Evolutionary conservation across 2,888 invertebrate species (phyloP).

Genomic region (Platycnemis pennipes): DNA sequence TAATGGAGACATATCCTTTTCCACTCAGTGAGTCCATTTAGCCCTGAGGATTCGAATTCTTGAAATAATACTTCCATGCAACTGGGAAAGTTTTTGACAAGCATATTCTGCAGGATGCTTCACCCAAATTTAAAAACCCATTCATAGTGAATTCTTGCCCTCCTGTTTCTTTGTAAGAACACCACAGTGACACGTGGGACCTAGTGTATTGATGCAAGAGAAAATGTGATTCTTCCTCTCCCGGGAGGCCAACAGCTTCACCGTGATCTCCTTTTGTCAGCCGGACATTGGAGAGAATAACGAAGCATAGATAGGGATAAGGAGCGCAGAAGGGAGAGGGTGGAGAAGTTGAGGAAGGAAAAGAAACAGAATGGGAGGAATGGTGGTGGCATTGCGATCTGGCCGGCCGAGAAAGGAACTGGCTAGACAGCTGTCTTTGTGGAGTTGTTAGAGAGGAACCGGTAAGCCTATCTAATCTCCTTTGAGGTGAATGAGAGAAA

Average conservation of each 20-base stretch:
- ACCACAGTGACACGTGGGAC: neutral
- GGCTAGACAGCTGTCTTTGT: conserved; percentile 66
- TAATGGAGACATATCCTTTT: too few species aligned
- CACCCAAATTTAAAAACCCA: neutral
- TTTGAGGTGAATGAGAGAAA: conserved; percentile 65
- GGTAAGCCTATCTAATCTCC: conserved; percentile 68
- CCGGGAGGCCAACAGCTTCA: neutral
- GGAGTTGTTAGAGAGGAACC: conserved; percentile 67
- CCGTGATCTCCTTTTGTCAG: neutral
- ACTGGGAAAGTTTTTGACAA: neutral
- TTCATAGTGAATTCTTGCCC: neutral
- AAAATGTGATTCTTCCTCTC: neutral
- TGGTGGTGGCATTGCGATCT: conserved; percentile 46
- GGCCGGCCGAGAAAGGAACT: conserved; percentile 53
- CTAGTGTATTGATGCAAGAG: neutral
- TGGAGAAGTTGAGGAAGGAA: neutral
- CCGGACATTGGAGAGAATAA: neutral
- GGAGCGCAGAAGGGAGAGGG: neutral
- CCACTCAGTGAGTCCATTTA: neutral
- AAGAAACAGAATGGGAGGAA: conserved; percentile 43
- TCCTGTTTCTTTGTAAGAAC: neutral
- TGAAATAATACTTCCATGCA: neutral
- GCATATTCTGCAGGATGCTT: neutral
- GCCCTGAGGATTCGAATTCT: neutral
- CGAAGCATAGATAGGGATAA: neutral